Evolutionary conservation across 2,797 vertebrate genomes (phyloP).

Genomic region (Platyrinchus mystaceus): DNA sequence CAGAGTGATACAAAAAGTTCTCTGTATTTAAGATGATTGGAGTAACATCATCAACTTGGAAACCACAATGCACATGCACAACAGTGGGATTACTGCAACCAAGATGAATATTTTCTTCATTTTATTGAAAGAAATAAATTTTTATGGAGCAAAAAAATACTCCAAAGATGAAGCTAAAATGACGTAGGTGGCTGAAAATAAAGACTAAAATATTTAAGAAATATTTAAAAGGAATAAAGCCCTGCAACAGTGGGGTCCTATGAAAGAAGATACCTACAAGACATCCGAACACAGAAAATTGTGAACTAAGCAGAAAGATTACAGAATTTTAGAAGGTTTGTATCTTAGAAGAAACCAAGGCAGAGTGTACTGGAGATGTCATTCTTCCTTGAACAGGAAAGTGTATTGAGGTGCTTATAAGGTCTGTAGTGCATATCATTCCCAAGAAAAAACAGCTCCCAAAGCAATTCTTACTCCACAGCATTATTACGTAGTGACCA

Average conservation of each 20-base stretch:
- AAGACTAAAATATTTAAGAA: not conserved
- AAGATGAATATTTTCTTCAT: not conserved
- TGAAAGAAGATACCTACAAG: not conserved
- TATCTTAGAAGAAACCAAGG: not conserved
- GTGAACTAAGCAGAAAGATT: not conserved
- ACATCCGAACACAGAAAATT: not conserved
- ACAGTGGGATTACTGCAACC: not conserved
- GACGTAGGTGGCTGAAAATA: not conserved
- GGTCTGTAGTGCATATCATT: not conserved
- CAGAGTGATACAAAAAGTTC: not conserved
- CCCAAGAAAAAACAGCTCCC: not conserved
- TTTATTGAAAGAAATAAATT: not conserved
- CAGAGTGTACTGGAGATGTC: not conserved
- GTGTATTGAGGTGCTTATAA: not conserved
- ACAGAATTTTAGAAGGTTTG: not conserved
- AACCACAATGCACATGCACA: not conserved
- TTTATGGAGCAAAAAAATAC: not conserved
- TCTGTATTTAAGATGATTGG: not conserved
- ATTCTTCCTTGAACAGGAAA: not conserved
- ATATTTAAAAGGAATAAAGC: not conserved
- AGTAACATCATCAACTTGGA: not conserved
- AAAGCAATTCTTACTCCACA: not conserved
- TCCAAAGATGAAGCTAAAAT: not conserved
- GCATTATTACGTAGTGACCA: not conserved
- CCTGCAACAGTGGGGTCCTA: not conserved